Conservation (phyloP, 2,797 vertebrate species). For the Lacerta bilineata region DNA sequence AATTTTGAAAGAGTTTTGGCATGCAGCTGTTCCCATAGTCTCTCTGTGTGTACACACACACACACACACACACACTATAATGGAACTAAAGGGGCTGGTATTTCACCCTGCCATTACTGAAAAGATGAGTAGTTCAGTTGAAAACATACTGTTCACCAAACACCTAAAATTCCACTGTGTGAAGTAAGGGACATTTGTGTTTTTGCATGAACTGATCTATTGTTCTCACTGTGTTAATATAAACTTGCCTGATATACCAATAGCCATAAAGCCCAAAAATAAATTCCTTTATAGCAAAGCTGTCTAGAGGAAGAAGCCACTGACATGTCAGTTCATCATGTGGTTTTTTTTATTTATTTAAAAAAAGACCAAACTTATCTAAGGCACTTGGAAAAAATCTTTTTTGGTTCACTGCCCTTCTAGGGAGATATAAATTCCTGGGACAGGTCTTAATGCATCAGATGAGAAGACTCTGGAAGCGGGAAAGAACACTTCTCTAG, state of each 20-base stretch:
- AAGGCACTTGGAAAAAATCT: neutral
- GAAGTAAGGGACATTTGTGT: neutral
- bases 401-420: conserved; percentile 43
- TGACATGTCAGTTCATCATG: neutral
- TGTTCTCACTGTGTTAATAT: neutral
- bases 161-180: neutral
- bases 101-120: neutral
- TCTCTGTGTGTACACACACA: too few relatives aligned
- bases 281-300: neutral
- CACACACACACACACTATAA: too few relatives aligned
- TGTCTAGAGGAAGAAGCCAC: neutral
- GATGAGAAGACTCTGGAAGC: conserved; percentile 1
- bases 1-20: neutral
- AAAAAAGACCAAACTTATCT: conserved; percentile 9
- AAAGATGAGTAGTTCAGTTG: neutral
- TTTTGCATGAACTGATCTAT: neutral
- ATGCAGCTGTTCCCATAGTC: neutral
- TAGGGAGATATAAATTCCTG: neutral
- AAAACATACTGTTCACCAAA: neutral
- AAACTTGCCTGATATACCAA: neutral
- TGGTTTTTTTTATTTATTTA: neutral
- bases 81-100: neutral
- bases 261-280: neutral
- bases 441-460: rapidly evolving
- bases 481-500: conserved; percentile 32